Conservation (phyloP, 1,140 invertebrate genomes). For the Goniozus legneri region DNA sequence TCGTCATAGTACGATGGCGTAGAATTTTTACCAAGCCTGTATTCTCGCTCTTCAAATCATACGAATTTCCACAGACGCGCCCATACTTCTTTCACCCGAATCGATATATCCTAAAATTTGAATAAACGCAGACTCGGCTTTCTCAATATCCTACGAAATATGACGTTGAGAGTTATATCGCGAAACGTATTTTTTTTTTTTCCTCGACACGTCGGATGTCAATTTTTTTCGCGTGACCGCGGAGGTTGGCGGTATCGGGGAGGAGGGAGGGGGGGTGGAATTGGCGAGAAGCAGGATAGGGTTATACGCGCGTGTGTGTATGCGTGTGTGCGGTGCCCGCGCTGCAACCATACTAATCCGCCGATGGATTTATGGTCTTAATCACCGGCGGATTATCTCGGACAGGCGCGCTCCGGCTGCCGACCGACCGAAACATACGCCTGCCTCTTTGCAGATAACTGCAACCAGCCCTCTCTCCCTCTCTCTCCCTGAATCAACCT, state of each 20-base stretch:
- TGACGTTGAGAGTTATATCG: too few species aligned
- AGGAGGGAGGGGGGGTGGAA: constrained; percentile 1
- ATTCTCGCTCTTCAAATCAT: too few species aligned
- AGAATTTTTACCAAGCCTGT: too few species aligned
- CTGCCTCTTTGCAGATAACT: constrained; percentile 54
- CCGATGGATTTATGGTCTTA: constrained; percentile 63
- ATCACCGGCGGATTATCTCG: constrained; percentile 61
- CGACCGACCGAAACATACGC: constrained; percentile 50
- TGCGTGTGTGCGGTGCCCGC: constrained; percentile 37
- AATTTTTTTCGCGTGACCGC: background rate
- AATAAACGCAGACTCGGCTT: too few species aligned
- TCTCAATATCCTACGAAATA: too few species aligned
- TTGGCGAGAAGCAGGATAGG: constrained; percentile 12
- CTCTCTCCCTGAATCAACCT: background rate
- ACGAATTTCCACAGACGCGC: too few species aligned
- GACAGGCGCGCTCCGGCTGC: constrained; percentile 48
- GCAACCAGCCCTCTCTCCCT: constrained; percentile 3
- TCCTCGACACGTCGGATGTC: background rate
- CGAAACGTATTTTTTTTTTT: too few species aligned
- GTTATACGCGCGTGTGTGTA: too few species aligned
- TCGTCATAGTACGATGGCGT: too few species aligned
- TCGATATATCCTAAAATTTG: too few species aligned
- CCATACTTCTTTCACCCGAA: too few species aligned
- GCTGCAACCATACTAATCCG: constrained; percentile 53
- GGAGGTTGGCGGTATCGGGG: constrained; percentile 4